Base-by-base conservation (phyloP, 2,888 invertebrate genomes). In the Cryptosula pallasiana region DNA sequence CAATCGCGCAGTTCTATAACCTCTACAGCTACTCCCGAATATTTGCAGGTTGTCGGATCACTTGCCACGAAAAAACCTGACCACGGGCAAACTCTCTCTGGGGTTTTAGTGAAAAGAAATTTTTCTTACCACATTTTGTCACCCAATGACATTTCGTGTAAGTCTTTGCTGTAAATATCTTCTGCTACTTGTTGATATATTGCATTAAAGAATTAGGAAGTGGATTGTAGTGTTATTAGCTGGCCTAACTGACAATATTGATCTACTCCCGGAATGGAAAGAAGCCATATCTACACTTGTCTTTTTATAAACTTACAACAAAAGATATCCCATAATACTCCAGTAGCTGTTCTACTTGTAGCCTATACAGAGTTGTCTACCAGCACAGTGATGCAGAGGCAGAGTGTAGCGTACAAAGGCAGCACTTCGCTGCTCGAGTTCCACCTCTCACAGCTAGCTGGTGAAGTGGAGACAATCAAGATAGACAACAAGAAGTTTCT, bases 111-210 rank as follows among this genome's bases (percentile, higher is more conserved):
- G 1, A 97, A 97, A 85, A 88, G 97, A 73, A 98, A 99, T 86
- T 99, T 99, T 84, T 97, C 95, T 86, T 99, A 98, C 83, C 96
- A 98, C 84, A 89, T 99, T 72, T 86, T 99, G 76, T 91, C 93
- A 1, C 92, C 98, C 0, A 88, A 89, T 1, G 99, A 99, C 86
- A 87, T 99, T 29, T 90, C 93, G 75, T 96, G 91, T 91, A 82
- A 88, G 88, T 73, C 36, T 34, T 13, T 45, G 45, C 45, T 45
- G 45, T 20, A 9, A 45, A 45, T 45, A 45, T 9, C 45, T 45
- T 9, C 45, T 45, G 20, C 45, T 45, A 20, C 20, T 13, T 9
- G 45, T 9, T 45, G 20, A 13, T 13, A 13, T 45, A 45, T 45
- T 45, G 45, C 20, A 45, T 45, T 45, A 45, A 45, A 9, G 9